Evolutionary conservation across 2,797 vertebrate species (phyloP), one percentile per base, ranked within the genome.

Genomic region (Tympanoctomys barrerae): DNA sequence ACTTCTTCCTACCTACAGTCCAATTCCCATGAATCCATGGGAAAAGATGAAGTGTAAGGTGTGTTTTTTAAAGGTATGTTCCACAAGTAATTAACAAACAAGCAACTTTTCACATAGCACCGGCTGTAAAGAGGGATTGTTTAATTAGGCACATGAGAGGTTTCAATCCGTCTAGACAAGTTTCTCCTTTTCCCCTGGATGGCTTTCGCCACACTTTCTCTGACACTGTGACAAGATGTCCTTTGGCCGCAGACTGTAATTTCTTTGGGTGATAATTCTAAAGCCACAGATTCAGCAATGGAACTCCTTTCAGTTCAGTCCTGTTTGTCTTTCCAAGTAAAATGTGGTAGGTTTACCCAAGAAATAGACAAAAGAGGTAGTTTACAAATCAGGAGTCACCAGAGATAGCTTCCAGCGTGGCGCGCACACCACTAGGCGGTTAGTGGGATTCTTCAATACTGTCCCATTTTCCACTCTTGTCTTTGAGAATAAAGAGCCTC

Each of bases 151-250:
- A 96, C 90, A 26, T 0, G 71, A 89, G 82, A 94, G 68, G 81
- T 95, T 97, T 97, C 97, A 71, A 91, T 79, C 93, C 93, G 97
- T 97, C 97, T 97, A 97, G 97, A 97, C 96, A 96, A 79, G 31
- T 71, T 83, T 94, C 90, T 97, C 88, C 96, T 95, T 97, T 97
- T 95, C 88, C 96, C 75, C 75, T 87, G 57, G 89, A 94, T 75
- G 49, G 49, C 59, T 61, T 88, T 79, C 28, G 59, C 94, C 96
- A 92, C 83, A 88, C 70, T 94, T 92, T 31, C 84, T 93, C 96
- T 89, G 81, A 90, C 91, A 68, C 89, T 84, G 62, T 88, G 89
- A 96, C 96, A 95, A 96, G 94, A 94, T 96, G 54, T 92, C 96
- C 77, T 91, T 97, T 97, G 96, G 96, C 95, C 81, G 22, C 78